These are phyloP conservation scores for Axis porcinus DNA, from an alignment of 2,113 vertebrate genomes.

Conservation along the genomic window DNA sequence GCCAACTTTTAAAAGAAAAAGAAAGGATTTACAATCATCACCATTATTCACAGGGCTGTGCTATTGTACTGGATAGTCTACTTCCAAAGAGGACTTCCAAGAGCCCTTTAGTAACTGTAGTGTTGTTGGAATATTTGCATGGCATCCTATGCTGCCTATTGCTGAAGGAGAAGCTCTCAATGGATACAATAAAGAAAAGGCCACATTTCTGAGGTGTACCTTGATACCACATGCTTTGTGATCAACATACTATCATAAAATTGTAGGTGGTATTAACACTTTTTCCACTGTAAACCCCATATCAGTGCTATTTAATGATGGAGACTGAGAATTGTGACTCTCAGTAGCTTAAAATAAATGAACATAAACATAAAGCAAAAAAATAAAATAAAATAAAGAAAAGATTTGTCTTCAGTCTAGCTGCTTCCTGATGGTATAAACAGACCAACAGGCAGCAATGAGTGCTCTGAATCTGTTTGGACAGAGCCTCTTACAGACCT, in stretches of 20 bases:
- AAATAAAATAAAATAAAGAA: neutral
- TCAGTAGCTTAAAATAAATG: neutral
- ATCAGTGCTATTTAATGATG: neutral
- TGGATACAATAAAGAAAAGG: neutral
- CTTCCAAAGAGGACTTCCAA: neutral
- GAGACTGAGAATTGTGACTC: neutral
- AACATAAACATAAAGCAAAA: neutral
- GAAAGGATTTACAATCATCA: neutral
- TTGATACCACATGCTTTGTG: neutral
- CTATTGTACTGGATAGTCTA: neutral
- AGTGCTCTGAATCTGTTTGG: neutral
- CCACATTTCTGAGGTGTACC: neutral
- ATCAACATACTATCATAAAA: neutral
- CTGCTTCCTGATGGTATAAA: neutral
- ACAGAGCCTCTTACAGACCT: neutral
- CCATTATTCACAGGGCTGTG: neutral
- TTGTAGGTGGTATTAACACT: neutral
- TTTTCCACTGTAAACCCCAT: constrained; percentile 40
- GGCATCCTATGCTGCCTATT: neutral
- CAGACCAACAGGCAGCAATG: neutral
- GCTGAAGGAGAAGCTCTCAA: neutral
- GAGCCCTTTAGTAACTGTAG: neutral
- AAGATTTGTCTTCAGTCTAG: neutral
- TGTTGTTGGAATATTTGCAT: neutral
- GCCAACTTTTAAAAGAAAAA: neutral